Evolutionary conservation across 2,888 invertebrate species (phyloP).

Genomic region (Sminthurinus aureus): DNA sequence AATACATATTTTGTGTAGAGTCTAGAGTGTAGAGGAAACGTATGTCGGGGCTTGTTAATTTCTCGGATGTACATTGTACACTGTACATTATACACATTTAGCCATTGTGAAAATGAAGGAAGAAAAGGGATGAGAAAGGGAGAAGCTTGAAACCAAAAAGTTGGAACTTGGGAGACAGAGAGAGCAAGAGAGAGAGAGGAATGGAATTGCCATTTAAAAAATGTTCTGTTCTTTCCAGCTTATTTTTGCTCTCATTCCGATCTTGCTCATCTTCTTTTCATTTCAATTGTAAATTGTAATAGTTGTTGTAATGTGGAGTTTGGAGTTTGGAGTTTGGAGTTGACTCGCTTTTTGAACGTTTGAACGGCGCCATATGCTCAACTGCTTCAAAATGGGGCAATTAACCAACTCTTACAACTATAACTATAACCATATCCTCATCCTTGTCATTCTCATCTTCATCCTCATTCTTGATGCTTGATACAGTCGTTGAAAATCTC

Average conservation of each 20-base stretch:
- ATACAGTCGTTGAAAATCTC: not conserved
- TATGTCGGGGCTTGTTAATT: not conserved
- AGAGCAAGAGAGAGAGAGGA: not conserved
- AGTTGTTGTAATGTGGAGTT: too few species aligned
- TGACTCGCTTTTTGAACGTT: too few species aligned
- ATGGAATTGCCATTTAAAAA: constrained; percentile 45
- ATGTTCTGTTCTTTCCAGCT: constrained; percentile 42
- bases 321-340: not conserved
- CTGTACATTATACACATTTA: not conserved
- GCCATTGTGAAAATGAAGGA: not conserved
- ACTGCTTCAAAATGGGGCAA: constrained; percentile 36
- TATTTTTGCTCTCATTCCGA: constrained; percentile 51
- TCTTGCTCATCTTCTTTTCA: constrained; percentile 7
- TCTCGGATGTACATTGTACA: constrained; percentile 29
- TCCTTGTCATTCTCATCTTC: too few species aligned
- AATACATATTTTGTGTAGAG: not conserved
- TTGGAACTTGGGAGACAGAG: not conserved
- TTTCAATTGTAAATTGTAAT: constrained; percentile 21
- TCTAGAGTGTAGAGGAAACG: not conserved
- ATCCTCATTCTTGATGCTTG: too few species aligned
- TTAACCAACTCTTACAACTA: constrained; percentile 28
- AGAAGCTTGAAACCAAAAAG: too few species aligned
- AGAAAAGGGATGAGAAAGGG: too few species aligned
- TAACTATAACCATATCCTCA: not conserved
- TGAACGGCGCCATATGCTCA: constrained; percentile 36